phyloP scores from a whole-genome alignment of 2,888 invertebrate species.

The Chromoteleia sp. region DNA sequence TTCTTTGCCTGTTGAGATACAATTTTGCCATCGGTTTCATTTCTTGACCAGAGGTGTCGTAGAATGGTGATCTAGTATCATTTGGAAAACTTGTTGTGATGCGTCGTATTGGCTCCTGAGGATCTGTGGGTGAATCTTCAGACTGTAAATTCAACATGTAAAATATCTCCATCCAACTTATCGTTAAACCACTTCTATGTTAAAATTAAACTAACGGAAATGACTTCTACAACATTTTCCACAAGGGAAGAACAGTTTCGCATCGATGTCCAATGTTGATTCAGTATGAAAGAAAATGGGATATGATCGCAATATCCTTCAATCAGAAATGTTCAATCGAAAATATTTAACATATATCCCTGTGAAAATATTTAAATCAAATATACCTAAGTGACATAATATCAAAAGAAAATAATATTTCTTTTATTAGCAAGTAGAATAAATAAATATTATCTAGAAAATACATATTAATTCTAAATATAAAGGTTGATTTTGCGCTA shows the following conservation, averaged over 20 bases:
- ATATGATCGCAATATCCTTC: too few species aligned
- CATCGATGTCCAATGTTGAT: too few species aligned
- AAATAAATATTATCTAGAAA: too few species aligned
- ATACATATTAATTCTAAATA: too few species aligned
- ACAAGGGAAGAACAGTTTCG: constrained; percentile 19
- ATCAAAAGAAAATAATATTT: too few species aligned
- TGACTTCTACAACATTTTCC: neutral
- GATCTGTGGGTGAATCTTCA: constrained; percentile 90
- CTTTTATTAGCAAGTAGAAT: too few species aligned
- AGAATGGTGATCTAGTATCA: constrained; percentile 97
- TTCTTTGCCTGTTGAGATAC: constrained; percentile 90
- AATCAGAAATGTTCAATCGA: too few species aligned
- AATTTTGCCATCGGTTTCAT: constrained; percentile 95
- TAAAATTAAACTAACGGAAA: neutral
- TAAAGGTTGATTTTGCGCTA: too few species aligned
- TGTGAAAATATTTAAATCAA: too few species aligned
- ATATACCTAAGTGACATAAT: too few species aligned
- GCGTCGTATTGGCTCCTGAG: constrained; percentile 93
- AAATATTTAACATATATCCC: too few species aligned
- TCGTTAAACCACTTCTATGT: constrained; percentile 30
- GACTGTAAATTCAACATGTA: constrained; percentile 86
- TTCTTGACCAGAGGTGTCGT: constrained; percentile 88
- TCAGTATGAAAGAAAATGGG: too few species aligned
- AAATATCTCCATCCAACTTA: constrained; percentile 57
- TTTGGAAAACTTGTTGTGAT: constrained; percentile 97